Evolutionary conservation across 2,888 invertebrate genomes (phyloP), one percentile per base, ranked within the genome.

Genomic region (Meloe dianella): DNA sequence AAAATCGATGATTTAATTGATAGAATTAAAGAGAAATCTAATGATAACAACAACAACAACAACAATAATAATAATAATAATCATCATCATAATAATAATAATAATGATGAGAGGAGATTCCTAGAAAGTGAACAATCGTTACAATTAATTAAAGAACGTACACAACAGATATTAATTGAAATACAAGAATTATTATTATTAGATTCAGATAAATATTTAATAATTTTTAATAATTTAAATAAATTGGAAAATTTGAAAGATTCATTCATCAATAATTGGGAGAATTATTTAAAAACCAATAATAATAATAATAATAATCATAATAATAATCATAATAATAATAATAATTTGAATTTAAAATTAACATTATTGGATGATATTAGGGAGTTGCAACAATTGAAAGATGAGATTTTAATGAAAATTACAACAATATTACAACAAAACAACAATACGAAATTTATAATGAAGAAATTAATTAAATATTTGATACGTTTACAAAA

Each of bases 401-500:
- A 80, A 71, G 77, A 79, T 47, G 65, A 65, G 10, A 67, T 76
- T 5, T 71, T 76, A 5, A 70, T 73, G 60, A 71, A 67, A 7
- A 77, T 81, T 2, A 73, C 75, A 5, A 67, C 71, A 29, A 60
- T 69, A 0, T 61, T 83, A 10, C 51, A 60, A 22, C 59, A 74
- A 38, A 73, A 74, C 47, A 71, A 71, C 17, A 74, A 76, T 6
- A 76, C 76, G 35, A 73, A 65, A 24, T 82, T 81, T 64, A 78
- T 80, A 10, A 70, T 75, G 14, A 77, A 74, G 14, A 78, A 78
- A 58, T 68, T 81, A 24, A 76, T 81, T 2, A 79, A 79, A 68
- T 73, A 76, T 29, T 68, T 84, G 59, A 75, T 82, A 0, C 68
- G 76, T n/a, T 68, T 84, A 5, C 80, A 81, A 63, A 81, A 82